phyloP scores from a whole-genome alignment of 1,140 invertebrate species.

The Cataglyphis hispanica region DNA sequence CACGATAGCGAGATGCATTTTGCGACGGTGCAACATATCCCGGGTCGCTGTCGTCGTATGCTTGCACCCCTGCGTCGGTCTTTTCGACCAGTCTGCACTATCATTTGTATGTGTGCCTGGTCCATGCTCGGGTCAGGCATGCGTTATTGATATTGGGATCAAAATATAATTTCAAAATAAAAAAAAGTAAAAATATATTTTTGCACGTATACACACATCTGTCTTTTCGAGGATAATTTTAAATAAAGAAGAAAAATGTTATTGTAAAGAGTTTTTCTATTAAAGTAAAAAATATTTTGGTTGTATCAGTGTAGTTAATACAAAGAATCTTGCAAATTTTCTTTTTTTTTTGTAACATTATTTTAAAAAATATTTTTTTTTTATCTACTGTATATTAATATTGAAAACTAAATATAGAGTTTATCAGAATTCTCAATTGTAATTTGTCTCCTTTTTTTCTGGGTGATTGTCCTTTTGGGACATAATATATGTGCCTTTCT shows the following conservation, averaged over 20 bases:
- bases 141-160: neutral
- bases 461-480: neutral
- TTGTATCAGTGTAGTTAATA: constrained; percentile 5
- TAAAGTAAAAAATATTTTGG: neutral
- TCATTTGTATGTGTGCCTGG: neutral
- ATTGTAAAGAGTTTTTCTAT: neutral
- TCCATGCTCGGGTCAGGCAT: neutral
- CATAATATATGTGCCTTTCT: neutral
- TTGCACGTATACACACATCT: too few relatives aligned
- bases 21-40: neutral
- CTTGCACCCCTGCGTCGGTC: constrained; percentile 2
- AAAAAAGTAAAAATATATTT: neutral
- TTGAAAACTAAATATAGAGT: neutral
- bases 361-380: neutral
- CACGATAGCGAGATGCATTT: neutral
- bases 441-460: constrained; percentile 19
- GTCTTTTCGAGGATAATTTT: neutral
- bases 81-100: constrained; percentile 7
- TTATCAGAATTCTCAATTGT: neutral
- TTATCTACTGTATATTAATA: neutral
- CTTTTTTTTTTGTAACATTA: neutral
- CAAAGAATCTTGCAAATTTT: neutral
- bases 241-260: neutral
- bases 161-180: constrained; percentile 25
- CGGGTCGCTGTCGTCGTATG: neutral